Evolutionary conservation across 2,797 vertebrate species (phyloP).

Genomic region (Delichon dasypus): DNA sequence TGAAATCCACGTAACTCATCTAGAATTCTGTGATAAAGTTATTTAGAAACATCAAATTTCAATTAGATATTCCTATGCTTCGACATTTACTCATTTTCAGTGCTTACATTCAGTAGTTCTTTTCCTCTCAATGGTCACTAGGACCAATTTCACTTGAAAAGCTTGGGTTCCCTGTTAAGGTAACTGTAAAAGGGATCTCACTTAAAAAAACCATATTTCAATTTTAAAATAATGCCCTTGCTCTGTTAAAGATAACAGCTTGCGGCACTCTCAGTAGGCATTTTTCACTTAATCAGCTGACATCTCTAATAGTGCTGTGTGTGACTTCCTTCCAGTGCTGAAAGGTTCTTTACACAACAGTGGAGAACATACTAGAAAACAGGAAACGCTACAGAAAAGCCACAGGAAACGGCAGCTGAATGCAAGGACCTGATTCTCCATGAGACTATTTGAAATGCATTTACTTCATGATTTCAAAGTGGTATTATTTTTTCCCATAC

Average conservation of each 20-base stretch:
- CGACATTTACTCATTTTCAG: not conserved
- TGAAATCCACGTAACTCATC: not conserved
- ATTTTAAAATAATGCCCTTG: not conserved
- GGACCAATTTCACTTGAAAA: not conserved
- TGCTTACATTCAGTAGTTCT: not conserved
- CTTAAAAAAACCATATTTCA: not conserved
- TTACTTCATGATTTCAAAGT: not conserved
- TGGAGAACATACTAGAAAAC: constrained; percentile 43
- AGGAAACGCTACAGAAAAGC: not conserved
- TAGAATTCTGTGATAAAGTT: not conserved
- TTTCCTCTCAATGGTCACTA: not conserved
- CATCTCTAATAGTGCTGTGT: not conserved
- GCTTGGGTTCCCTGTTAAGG: not conserved
- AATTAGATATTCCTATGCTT: not conserved
- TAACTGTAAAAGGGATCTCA: not conserved
- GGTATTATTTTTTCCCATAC: not conserved
- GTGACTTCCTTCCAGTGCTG: not conserved
- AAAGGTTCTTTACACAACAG: not conserved
- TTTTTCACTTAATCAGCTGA: not conserved
- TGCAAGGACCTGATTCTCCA: not conserved
- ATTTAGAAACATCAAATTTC: not conserved
- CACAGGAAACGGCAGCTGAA: not conserved
- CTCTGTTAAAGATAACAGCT: not conserved
- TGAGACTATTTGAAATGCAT: not conserved
- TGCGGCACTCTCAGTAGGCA: not conserved